Conservation (phyloP, 92 coral and sea anemone genomes). For the Porites rus region DNA sequence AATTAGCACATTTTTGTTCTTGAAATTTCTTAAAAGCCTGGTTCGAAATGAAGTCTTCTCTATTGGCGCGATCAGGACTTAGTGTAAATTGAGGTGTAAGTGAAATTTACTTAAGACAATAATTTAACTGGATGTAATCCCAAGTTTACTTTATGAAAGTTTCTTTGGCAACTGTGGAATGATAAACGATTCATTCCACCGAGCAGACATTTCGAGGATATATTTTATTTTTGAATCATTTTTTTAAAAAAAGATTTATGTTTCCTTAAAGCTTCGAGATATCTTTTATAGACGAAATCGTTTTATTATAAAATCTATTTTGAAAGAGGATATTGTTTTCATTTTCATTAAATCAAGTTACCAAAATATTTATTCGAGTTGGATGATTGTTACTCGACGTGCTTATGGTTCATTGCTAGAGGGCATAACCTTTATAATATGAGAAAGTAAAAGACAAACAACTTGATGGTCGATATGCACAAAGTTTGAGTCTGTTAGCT, state of each 20-base stretch:
- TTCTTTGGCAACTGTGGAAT: conserved; percentile 18
- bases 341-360: background rate
- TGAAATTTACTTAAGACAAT: background rate
- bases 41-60: background rate
- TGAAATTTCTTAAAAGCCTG: background rate
- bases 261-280: background rate
- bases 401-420: background rate
- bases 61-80: background rate
- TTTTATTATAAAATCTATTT: background rate
- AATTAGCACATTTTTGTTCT: background rate
- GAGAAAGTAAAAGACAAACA: background rate
- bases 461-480: background rate
- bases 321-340: background rate
- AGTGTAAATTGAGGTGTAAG: background rate
- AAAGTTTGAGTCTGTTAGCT: background rate
- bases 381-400: background rate
- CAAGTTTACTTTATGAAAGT: background rate
- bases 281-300: background rate
- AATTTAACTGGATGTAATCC: background rate
- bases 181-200: background rate
- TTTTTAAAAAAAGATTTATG: no score
- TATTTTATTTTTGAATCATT: no score
- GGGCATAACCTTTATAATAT: conserved; percentile 25
- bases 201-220: no score
- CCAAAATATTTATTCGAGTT: conserved; percentile 27